Conservation (phyloP, 2,113 vertebrate species). For the Lophotis ruficrista region DNA sequence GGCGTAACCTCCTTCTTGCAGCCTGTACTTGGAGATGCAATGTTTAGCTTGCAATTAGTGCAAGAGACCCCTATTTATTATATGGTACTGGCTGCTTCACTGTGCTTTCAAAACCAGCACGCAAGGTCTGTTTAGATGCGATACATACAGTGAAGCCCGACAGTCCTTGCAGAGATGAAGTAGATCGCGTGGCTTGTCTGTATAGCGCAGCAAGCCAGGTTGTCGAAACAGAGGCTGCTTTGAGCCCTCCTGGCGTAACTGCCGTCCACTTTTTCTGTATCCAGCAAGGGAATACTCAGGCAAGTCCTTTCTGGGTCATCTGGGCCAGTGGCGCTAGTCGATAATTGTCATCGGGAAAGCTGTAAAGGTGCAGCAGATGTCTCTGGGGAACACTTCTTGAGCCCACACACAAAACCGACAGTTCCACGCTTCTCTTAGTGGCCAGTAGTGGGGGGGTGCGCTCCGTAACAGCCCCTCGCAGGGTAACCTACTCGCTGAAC, state of each 20-base stretch:
- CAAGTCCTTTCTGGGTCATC: background rate
- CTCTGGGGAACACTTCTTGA: background rate
- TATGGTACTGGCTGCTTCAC: background rate
- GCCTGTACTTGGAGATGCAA: background rate
- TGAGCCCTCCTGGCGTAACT: background rate
- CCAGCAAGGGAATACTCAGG: background rate
- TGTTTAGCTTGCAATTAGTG: background rate
- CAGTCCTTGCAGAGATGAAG: background rate
- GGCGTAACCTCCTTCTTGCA: background rate
- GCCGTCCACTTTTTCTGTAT: rapidly evolving
- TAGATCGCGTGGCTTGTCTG: background rate
- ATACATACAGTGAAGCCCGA: background rate
- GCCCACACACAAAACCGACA: background rate
- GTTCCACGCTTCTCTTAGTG: background rate
- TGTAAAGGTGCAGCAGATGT: background rate
- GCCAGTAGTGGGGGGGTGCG: rapidly evolving
- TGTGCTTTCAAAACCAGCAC: background rate
- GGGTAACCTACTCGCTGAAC: rapidly evolving
- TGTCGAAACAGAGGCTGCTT: background rate
- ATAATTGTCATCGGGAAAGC: background rate
- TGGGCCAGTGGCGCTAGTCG: background rate
- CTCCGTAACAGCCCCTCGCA: background rate
- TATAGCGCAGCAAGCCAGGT: background rate
- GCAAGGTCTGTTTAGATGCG: rapidly evolving
- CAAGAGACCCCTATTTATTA: background rate